A percentile compares a stretch with the other conserved stretches of the same genome.
Conservation (phyloP, 2,113 vertebrate genomes). For the Erinaceus europaeus region DNA sequence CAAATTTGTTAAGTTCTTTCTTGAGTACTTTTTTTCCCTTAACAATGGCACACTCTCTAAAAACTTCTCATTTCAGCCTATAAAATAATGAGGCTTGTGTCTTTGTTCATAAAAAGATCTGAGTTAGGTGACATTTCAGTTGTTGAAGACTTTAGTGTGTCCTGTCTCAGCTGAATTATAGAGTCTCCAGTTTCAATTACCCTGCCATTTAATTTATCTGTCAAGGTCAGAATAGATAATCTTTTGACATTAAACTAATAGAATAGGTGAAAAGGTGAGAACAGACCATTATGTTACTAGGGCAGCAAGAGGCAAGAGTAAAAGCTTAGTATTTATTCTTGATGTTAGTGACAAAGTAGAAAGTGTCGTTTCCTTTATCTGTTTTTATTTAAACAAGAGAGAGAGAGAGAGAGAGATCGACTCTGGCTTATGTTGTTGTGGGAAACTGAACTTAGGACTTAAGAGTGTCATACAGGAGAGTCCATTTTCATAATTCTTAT, state of each 20-base stretch:
- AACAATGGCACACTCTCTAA: background rate
- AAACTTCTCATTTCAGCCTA: background rate
- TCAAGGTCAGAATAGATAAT: background rate
- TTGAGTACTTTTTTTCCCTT: background rate
- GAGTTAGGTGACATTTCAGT: background rate
- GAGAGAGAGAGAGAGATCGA: too few relatives aligned
- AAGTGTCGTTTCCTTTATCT: too few relatives aligned
- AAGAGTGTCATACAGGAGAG: too few relatives aligned
- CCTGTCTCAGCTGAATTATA: background rate
- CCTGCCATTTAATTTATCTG: background rate
- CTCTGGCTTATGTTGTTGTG: too few relatives aligned
- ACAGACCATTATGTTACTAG: background rate
- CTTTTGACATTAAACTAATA: background rate
- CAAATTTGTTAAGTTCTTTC: background rate
- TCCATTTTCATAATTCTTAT: too few relatives aligned
- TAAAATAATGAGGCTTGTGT: background rate
- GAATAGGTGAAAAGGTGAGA: background rate
- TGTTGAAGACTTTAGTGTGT: background rate
- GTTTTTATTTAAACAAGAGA: too few relatives aligned
- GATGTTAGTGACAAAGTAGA: background rate
- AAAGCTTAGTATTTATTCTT: background rate
- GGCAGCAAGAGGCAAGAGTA: background rate
- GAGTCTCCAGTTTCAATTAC: background rate
- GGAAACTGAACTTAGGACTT: too few relatives aligned
- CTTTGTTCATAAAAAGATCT: background rate